These are phyloP conservation scores for Bambusicola thoracicus DNA, from an alignment of 2,113 vertebrate genomes.

Conservation along the genomic window DNA sequence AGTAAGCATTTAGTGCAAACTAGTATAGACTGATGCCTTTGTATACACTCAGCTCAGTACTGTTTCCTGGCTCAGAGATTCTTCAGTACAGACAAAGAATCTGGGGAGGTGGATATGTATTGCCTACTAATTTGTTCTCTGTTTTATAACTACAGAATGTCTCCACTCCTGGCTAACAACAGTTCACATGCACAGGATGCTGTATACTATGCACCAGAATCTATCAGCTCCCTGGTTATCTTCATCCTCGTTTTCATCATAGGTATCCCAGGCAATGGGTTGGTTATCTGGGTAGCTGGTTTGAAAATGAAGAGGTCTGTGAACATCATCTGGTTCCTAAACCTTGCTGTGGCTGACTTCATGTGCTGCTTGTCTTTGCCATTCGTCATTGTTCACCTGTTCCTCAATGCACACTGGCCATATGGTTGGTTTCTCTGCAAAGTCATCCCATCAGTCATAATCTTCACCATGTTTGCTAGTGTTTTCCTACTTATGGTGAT, in stretches of 20 bases:
- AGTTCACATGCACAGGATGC: conserved; percentile 9
- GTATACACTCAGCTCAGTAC: neutral
- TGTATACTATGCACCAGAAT: neutral
- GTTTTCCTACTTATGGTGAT: conserved; percentile 80
- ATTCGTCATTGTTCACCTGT: conserved; percentile 74
- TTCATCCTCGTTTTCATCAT: conserved; percentile 72
- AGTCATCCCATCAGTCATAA: conserved; percentile 74
- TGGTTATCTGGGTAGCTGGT: conserved; percentile 84
- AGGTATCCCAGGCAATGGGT: conserved; percentile 80
- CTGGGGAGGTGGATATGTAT: neutral
- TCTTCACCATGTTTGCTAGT: conserved; percentile 87
- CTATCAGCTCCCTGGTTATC: conserved; percentile 60
- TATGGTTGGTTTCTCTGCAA: conserved; percentile 82
- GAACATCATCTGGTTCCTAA: conserved; percentile 83
- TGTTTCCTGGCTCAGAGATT: neutral
- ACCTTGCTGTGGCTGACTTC: conserved; percentile 83
- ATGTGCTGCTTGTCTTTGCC: conserved; percentile 83
- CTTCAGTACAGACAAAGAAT: neutral
- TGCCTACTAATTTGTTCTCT: neutral
- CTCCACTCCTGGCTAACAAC: neutral
- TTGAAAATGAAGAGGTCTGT: conserved; percentile 82
- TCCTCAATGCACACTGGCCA: conserved; percentile 75
- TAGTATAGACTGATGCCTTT: neutral
- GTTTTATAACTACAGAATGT: conserved; percentile 49
- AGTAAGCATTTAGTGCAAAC: neutral